Evolutionary conservation across 2,797 vertebrate genomes (phyloP), one percentile per base, ranked within the genome.

Genomic region (Diplodus puntazzo): DNA sequence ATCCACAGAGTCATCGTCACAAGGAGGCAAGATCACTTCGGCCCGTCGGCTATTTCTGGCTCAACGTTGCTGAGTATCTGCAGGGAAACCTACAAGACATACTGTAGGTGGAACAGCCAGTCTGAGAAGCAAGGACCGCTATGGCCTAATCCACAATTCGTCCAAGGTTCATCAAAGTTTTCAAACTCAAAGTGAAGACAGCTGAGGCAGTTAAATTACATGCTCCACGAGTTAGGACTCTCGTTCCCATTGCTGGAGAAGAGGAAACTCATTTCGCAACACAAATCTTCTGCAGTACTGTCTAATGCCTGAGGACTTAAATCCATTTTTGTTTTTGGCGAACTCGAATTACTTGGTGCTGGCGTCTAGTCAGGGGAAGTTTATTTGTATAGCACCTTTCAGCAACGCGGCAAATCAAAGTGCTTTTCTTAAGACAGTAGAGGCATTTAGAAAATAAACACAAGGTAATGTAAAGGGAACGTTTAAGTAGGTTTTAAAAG

Each of bases 321-420:
- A 84, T 82, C 70, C 85, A 79, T 80, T 60, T 87, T 83, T 77
- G 60, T 85, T 45, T 30, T 81, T 74, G 43, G 65, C 64, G 69
- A 66, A 42, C 14, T 87, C 68, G 73, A 69, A 83, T 75, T 5
- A 73, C 46, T 71, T 75, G 16, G 14, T 21, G 45, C 30, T 53
- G 11, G 12, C 52, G 67, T 67, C 69, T 13, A 10, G 62, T 21
- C 66, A 9, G 66, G 13, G 25, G 50, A 45, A 34, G 10, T 39
- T 46, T 70, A 46, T 42, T 25, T 21, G 18, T 66, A 5, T 57
- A 16, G 14, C 30, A 43, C 49, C n/a, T 81, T 55, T 27, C 20
- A 61, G 63, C 27, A 55, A 30, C 39, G 48, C 42, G 4, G n/a
- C 50, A 16, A 52, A 65, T 3, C 13, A 61, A 20, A 21, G 39